Base-by-base conservation (phyloP, 2,113 vertebrate genomes). In the Conger conger region DNA sequence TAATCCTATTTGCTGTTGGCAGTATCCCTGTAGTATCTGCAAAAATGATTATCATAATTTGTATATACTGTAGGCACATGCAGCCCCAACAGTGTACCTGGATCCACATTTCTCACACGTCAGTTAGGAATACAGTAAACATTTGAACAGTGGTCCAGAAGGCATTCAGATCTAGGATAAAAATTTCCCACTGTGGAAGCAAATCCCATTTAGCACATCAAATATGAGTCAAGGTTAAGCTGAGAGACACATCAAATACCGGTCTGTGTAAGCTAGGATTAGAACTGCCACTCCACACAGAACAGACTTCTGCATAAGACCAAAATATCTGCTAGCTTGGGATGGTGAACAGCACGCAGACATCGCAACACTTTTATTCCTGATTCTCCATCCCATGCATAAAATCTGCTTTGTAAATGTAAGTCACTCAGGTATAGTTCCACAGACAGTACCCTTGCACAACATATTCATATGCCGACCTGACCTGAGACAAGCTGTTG, bases 401-500 rank as follows among this genome's bases (percentile, higher is more conserved):
- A 37, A 79, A 37, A 60, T 86, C 87, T 87, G 68, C 37, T 82
- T 83, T 81, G 80, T 85, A 88, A 80, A 50, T 63, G n/a, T 79
- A 80, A 76, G 80, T 20, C 36, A 9, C 35, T 77, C 4, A 45
- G 8, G 60, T 86, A 37, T 30, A 30, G n/a, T 33, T n/a, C 13
- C 27, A 33, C n/a, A 33, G 1, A 83, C 1, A 45, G 18, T 3
- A 60, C 36, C 84, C 76, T 45, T 82, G 82, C 78, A 84, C 83
- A 76, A 84, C n/a, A 85, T 84, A 87, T 90, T 38, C 86, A 33
- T 85, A 88, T 76, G 78, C 78, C 83, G 40, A 53, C 83, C 76
- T 76, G 33, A 68, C 35, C 42, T 17, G 37, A 17, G 6, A 37
- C 1, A 37, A 8, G 54, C 54, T 27, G 57, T 27, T 27, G 57